phyloP scores from a whole-genome alignment of 2,888 invertebrate species.

The Noctua pronuba region DNA sequence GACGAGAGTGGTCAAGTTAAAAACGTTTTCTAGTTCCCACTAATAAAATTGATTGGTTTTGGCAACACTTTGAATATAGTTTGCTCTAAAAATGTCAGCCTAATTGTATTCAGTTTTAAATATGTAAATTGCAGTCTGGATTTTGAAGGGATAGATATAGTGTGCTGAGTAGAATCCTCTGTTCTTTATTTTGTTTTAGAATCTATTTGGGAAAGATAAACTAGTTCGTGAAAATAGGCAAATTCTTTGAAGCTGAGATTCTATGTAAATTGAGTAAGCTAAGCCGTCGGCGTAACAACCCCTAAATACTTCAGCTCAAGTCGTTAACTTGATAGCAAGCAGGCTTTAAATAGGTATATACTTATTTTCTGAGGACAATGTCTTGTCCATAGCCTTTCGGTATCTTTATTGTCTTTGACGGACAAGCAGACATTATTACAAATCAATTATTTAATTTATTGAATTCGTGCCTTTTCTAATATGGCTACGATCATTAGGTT shows the following conservation, averaged over 20 bases:
- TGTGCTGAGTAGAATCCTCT: constrained; percentile 17
- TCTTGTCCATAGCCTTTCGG: background rate
- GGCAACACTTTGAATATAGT: constrained; percentile 42
- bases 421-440: background rate
- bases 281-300: too few species aligned
- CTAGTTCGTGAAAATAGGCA: background rate
- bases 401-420: background rate
- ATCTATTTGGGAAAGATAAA: constrained; percentile 6
- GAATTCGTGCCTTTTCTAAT: background rate
- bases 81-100: constrained; percentile 38
- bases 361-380: background rate
- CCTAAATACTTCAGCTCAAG: background rate
- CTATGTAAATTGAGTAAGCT: constrained; percentile 8
- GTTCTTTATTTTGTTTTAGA: constrained; percentile 27
- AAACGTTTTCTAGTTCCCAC: constrained; percentile 59
- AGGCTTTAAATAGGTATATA: background rate
- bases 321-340: background rate
- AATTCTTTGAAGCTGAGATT: background rate
- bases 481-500: too few species aligned
- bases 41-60: constrained; percentile 40
- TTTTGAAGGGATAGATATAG: constrained; percentile 35
- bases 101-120: constrained; percentile 55
- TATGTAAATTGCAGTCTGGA: constrained; percentile 54
- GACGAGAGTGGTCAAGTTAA: constrained; percentile 42
- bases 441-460: background rate